Base-by-base conservation (phyloP, 2,113 vertebrate genomes). In the Zosterops borbonicus region DNA sequence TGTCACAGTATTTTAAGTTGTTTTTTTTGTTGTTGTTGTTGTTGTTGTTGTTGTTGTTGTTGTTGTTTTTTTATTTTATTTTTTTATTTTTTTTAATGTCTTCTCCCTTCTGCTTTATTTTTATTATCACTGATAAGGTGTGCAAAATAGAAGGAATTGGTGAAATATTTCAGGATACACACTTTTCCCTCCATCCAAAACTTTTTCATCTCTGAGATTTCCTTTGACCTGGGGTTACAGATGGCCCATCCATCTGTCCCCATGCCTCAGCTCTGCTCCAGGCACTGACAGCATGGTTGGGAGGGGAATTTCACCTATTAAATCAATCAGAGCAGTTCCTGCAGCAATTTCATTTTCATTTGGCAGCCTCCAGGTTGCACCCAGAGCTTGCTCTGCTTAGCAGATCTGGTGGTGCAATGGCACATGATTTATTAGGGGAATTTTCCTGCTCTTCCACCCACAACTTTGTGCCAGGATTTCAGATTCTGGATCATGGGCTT, bases 151-250 rank as follows among this genome's bases (percentile, higher is more conserved):
- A 58, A 62, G 37, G 21, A 81, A 58, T 1, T 24, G 16, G 12
- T 60, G 68, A 42, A 87, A 53, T 53, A 80, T 41, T 83, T 91
- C 71, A 77, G 39, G 35, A 37, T 3, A 35, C 4, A 18, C 8
- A 3, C 22, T 31, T 16, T 16, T 1, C 1, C 3, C 12, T 11
- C 6, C 3, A 20, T 0, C 12, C 4, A 46, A 35, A 90, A 52
- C 7, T 23, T 73, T 75, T 59, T 46, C 22, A 37, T 58, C 49
- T 56, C 49, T n/a, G 12, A 60, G n/a, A 19, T 70, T 39, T 71
- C 56, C 65, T 59, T 12, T 60, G 35, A 52, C 56, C 42, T 25
- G 29, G 19, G 15, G 59, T 84, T 78, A 55, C 33, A 50, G 49
- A 42, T 84, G 56, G 37, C 29, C n/a, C 41, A 85, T 69, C 27